Percentiles rank a stretch among this genome's conserved stretches.
Evolutionary conservation across 1,140 invertebrate species (phyloP).

Genomic region (Probaryconus sp.): DNA sequence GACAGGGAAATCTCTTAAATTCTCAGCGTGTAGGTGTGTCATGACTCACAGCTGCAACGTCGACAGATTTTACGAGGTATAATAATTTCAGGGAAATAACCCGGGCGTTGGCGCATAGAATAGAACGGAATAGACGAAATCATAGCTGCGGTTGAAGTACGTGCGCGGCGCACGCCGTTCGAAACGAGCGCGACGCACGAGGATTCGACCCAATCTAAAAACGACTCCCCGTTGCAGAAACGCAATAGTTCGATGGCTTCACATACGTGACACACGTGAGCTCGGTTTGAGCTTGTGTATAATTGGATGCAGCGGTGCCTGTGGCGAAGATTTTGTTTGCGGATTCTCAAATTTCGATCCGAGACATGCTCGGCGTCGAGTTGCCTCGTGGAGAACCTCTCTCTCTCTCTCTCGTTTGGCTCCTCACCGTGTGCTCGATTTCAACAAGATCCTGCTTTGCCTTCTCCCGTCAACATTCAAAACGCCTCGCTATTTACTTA

Average conservation of each 20-base stretch:
- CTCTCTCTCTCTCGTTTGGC: not conserved
- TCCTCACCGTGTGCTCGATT: conserved; percentile 13
- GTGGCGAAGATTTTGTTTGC: conserved; percentile 52
- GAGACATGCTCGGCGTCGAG: conserved; percentile 47
- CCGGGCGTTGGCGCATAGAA: conserved; percentile 17
- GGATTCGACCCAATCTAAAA: conserved; percentile 39
- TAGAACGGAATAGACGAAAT: conserved; percentile 43
- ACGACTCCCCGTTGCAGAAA: conserved; percentile 26
- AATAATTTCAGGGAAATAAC: conserved; percentile 49
- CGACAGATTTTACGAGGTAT: conserved; percentile 50
- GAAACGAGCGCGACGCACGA: conserved; percentile 10
- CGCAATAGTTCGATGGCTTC: conserved; percentile 41
- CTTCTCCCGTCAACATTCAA: conserved; percentile 7
- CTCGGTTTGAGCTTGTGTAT: conserved; percentile 25
- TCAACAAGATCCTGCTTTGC: conserved; percentile 17
- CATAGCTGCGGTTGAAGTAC: conserved; percentile 42
- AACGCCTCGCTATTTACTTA: conserved; percentile 38
- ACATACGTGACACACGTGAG: conserved; percentile 36
- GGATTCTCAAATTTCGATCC: conserved; percentile 48
- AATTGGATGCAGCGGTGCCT: conserved; percentile 50
- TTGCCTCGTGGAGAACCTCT: conserved; percentile 7
- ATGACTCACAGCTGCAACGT: conserved; percentile 38
- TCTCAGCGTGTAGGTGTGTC: conserved; percentile 18
- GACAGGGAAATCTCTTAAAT: conserved; percentile 50
- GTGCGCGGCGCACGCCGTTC: conserved; percentile 22